Evolutionary conservation across 2,113 vertebrate genomes (phyloP), one percentile per base, ranked within the genome.

Genomic region (Nipponia nippon): DNA sequence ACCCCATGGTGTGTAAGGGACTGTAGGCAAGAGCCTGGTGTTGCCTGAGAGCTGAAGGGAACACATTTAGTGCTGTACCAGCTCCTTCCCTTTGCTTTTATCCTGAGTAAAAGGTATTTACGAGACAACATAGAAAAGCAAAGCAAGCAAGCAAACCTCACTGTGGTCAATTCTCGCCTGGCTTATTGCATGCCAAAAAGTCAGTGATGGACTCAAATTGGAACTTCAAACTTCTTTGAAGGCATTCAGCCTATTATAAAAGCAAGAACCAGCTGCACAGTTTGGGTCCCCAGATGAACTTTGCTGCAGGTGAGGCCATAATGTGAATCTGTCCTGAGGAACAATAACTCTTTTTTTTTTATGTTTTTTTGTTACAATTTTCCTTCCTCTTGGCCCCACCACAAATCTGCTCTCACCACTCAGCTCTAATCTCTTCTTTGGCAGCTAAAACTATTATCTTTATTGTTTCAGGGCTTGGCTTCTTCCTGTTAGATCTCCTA

Each of bases 401-500:
- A 8, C 77, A 91, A 82, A 90, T 92, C 46, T 63, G 42, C 40
- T 94, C 52, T 91, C 89, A 65, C 67, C 5, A 6, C 42, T 80
- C 36, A 4, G 17, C 56, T 92, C 82, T 83, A 71, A 94, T 97
- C 75, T 90, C 79, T 95, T 89, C 73, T 83, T 95, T 95, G 84
- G 93, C 81, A 77, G 62, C 80, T 95, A 90, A 85, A 95, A 53
- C 67, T 77, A 93, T 94, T 94, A 87, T 69, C 93, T 87, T 92
- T 87, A 91, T 95, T 96, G 87, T 95, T 96, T 82, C 82, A 73
- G 78, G 78, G 87, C 85, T 91, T 91, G 85, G 88, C 72, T 96
- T 81, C 93, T 90, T 95, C 90, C 87, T 90, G 42, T 66, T 92
- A 94, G 71, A 94, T 83, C 79, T 95, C 75, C 78, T 97, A 93